Evolutionary conservation across 2,113 vertebrate species (phyloP).

Genomic region (Chionomys nivalis): DNA sequence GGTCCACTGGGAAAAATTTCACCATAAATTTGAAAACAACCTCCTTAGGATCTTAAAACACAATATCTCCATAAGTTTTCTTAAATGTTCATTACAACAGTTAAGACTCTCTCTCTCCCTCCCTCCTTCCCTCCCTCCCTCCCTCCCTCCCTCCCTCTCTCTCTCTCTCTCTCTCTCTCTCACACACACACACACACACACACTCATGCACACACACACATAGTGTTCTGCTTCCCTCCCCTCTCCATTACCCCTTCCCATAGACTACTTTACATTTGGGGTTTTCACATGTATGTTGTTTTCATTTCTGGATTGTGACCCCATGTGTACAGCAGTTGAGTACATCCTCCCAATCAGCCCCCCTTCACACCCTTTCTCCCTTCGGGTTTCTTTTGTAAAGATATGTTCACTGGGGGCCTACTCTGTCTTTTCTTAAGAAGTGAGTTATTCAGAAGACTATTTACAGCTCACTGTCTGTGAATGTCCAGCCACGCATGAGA

Average conservation of each 20-base stretch:
- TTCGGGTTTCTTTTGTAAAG: conserved; percentile 37
- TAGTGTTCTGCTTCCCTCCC: not conserved
- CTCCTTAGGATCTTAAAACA: conserved; percentile 93
- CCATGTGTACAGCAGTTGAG: not conserved
- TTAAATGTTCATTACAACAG: conserved; percentile 79
- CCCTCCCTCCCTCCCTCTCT: too few species aligned
- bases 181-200: not conserved
- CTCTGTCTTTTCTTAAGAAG: not conserved
- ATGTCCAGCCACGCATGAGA: conserved; percentile 13
- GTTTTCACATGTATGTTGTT: conserved; percentile 24
- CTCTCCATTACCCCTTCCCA: not conserved
- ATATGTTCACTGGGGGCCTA: not conserved
- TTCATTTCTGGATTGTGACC: not conserved
- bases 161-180: too few species aligned
- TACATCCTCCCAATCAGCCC: not conserved
- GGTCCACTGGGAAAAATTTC: conserved; percentile 98
- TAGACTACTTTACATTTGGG: conserved; percentile 20
- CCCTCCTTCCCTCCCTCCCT: too few species aligned
- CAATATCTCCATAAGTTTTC: conserved; percentile 88
- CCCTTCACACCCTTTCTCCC: not conserved
- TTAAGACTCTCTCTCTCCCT: conserved; percentile 61
- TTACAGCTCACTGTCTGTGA: not conserved
- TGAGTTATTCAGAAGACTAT: not conserved
- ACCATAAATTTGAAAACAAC: conserved; percentile 98
- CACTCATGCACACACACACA: not conserved